These are phyloP conservation scores for Tortrix viridana DNA, from an alignment of 2,888 invertebrate genomes.

Conservation along the genomic window DNA sequence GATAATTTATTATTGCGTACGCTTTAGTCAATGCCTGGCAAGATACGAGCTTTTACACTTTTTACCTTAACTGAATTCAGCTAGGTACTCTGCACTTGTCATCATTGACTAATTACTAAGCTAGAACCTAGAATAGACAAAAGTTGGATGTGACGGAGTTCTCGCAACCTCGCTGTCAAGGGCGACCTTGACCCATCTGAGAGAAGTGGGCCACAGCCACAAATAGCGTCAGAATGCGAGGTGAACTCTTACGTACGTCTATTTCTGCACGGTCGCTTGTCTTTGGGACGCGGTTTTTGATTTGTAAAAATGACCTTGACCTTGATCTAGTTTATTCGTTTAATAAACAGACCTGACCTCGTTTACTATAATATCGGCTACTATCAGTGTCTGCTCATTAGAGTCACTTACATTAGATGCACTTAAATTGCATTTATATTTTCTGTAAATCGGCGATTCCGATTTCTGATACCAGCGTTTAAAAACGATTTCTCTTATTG, in stretches of 20 bases:
- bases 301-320: conserved; percentile 84
- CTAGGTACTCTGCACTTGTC: not conserved
- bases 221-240: conserved; percentile 74
- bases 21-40: not conserved
- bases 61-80: too few species aligned
- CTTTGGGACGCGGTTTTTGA: conserved; percentile 73
- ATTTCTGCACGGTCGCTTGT: conserved; percentile 75
- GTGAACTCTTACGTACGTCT: conserved; percentile 67
- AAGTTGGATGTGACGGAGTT: conserved; percentile 30
- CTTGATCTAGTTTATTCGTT: conserved; percentile 80
- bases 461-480: too few species aligned
- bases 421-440: conserved; percentile 21
- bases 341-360: conserved; percentile 80
- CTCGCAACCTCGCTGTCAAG: conserved; percentile 60
- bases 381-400: conserved; percentile 68
- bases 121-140: conserved; percentile 10
- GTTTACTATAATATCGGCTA: conserved; percentile 78
- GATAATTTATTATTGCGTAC: conserved; percentile 6
- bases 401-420: conserved; percentile 61
- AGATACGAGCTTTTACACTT: not conserved
- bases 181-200: conserved; percentile 79
- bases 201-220: conserved; percentile 69
- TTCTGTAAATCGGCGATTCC: too few species aligned
- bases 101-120: too few species aligned
- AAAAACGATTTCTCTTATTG: too few species aligned